These are phyloP conservation scores for Propsilocerus akamusi DNA, from an alignment of 1,140 invertebrate species.

Conservation along the genomic window DNA sequence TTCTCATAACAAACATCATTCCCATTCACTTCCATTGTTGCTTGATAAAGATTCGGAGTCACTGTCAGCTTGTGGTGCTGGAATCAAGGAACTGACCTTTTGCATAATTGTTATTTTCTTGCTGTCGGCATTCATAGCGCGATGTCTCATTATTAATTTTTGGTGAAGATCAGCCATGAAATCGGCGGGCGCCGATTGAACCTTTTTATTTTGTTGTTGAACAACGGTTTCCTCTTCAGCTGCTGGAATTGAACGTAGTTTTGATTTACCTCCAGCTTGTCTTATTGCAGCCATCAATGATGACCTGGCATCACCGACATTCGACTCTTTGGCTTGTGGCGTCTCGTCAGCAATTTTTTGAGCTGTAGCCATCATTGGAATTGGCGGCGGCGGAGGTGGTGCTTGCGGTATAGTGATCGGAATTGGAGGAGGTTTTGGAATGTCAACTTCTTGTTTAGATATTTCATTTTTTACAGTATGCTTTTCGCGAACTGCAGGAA, in stretches of 20 bases:
- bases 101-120: background rate
- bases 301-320: background rate
- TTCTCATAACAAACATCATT: background rate
- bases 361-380: background rate
- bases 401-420: background rate
- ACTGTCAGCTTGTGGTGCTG: background rate
- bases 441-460: too few relatives aligned
- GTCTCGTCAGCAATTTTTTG: background rate
- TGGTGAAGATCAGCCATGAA: background rate
- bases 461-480: too few relatives aligned
- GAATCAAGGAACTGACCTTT: background rate
- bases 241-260: background rate
- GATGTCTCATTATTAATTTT: background rate
- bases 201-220: background rate
- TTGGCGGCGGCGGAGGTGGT: background rate
- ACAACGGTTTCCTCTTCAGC: background rate
- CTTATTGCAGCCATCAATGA: background rate
- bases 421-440: background rate
- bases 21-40: background rate
- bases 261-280: background rate
- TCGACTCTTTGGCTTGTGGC: background rate
- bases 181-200: background rate
- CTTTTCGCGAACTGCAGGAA: background rate
- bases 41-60: background rate
- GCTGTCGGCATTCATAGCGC: background rate